A percentile compares a stretch with the other conserved stretches of the same genome.
These are phyloP conservation scores for Pseudolaguvia tuberculata DNA, from an alignment of 2,113 vertebrate genomes.

Conservation along the genomic window DNA sequence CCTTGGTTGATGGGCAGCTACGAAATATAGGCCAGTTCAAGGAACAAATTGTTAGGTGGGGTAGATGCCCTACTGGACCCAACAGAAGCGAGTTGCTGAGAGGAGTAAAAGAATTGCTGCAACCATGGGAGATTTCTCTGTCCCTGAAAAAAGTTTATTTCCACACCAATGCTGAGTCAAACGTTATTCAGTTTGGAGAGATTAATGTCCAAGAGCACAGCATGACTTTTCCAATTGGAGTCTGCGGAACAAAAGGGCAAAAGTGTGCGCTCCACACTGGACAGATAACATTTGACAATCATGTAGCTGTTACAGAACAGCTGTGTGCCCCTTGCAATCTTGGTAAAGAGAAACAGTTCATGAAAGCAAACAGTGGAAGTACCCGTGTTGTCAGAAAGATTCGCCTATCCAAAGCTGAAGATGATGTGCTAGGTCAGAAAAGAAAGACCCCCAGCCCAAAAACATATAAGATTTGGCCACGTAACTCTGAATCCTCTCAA, in stretches of 20 bases:
- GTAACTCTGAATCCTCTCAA: conserved; percentile 61
- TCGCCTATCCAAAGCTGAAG: conserved; percentile 58
- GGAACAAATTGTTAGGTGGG: conserved; percentile 65
- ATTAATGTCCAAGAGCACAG: conserved; percentile 58
- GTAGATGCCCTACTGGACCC: conserved; percentile 53
- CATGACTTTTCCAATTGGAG: conserved; percentile 62
- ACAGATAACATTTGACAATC: conserved; percentile 53
- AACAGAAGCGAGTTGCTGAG: conserved; percentile 65
- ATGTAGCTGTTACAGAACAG: conserved; percentile 56
- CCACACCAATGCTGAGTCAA: conserved; percentile 42
- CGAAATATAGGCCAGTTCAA: conserved; percentile 61
- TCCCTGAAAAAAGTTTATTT: conserved; percentile 66
- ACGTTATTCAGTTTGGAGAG: conserved; percentile 58
- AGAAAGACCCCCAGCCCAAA: conserved; percentile 47
- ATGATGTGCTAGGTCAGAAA: conserved; percentile 54
- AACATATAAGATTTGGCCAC: conserved; percentile 40
- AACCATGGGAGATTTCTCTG: conserved; percentile 66
- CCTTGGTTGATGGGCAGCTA: conserved; percentile 64
- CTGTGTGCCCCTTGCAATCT: conserved; percentile 53
- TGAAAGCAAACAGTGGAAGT: conserved; percentile 49
- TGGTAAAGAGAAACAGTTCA: conserved; percentile 43
- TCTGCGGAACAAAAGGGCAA: conserved; percentile 59
- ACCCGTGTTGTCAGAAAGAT: conserved; percentile 61
- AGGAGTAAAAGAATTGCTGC: conserved; percentile 62
- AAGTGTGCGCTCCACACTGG: conserved; percentile 65